Conservation (phyloP, 2,797 vertebrate genomes). For the Labeo calbasu region DNA sequence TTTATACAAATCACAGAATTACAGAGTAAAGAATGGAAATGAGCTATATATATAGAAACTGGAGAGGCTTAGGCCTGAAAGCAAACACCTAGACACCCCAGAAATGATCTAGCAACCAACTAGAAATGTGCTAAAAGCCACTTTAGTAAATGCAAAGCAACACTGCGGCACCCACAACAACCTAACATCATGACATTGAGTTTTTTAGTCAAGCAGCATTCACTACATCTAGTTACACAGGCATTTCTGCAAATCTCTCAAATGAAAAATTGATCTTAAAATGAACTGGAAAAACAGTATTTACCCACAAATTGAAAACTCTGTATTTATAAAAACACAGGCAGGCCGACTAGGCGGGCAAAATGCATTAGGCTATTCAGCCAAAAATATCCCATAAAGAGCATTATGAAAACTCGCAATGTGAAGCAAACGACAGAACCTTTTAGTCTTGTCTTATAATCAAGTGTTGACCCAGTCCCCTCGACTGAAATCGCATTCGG, state of each 20-base stretch:
- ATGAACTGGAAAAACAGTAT: background rate
- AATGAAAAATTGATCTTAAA: background rate
- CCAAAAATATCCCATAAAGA: background rate
- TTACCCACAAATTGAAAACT: background rate
- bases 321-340: background rate
- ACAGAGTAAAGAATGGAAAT: background rate
- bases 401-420: background rate
- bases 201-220: background rate
- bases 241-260: background rate
- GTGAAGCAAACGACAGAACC: background rate
- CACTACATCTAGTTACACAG: too few relatives aligned
- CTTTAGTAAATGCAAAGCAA: background rate
- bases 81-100: background rate
- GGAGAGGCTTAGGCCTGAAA: too few relatives aligned
- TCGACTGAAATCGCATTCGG: too few relatives aligned
- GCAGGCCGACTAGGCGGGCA: background rate
- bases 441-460: background rate
- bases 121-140: background rate
- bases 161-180: background rate
- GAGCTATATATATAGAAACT: background rate
- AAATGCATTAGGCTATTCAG: background rate
- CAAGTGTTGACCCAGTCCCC: background rate
- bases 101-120: background rate
- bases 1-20: background rate
- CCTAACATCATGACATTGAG: background rate